Evolutionary conservation across 2,797 vertebrate species (phyloP).

Genomic region (Columba guinea): DNA sequence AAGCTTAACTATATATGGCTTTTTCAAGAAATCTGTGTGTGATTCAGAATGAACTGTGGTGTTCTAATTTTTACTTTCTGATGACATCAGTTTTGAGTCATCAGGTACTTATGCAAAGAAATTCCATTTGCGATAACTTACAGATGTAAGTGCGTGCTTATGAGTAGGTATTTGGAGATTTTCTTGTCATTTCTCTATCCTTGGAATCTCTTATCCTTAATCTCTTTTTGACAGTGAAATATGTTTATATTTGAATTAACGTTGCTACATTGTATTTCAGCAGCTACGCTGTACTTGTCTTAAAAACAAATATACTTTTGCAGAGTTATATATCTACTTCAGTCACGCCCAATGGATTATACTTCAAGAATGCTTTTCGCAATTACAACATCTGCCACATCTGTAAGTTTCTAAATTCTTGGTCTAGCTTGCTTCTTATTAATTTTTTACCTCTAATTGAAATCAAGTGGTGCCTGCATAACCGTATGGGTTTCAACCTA

Average conservation of each 20-base stretch:
- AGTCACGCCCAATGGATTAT: conserved; percentile 80
- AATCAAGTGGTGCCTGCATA: neutral
- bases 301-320: neutral
- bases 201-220: neutral
- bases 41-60: neutral
- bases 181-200: neutral
- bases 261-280: neutral
- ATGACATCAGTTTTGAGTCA: neutral
- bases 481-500: neutral
- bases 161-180: neutral
- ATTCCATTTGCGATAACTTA: neutral
- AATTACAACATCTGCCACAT: conserved; percentile 84
- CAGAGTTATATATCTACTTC: conserved; percentile 91
- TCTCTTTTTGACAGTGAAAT: neutral
- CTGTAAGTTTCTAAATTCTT: conserved; percentile 76
- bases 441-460: neutral
- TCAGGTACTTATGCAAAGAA: neutral
- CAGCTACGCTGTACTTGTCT: neutral
- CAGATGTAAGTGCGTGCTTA: neutral
- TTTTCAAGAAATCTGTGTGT: neutral
- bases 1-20: neutral
- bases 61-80: neutral
- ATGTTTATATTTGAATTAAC: neutral
- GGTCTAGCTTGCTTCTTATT: neutral
- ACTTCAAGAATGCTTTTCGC: conserved; percentile 84